A percentile compares a stretch with the other conserved stretches of the same genome.
Evolutionary conservation across 2,797 vertebrate genomes (phyloP).

Genomic region (Crax fasciolata): DNA sequence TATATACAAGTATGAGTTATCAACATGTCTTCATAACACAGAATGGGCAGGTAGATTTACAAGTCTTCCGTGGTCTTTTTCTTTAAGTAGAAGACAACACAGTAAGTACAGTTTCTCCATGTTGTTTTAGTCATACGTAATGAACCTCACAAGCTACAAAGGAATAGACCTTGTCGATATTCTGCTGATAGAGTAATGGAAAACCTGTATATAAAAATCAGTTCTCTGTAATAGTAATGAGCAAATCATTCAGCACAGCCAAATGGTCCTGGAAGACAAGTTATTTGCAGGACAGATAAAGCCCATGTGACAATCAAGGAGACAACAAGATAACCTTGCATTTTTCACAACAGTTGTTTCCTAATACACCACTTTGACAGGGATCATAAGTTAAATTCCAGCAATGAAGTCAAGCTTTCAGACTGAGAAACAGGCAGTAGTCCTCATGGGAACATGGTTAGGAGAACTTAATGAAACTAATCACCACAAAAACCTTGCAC

Average conservation of each 20-base stretch:
- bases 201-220: not conserved
- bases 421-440: not conserved
- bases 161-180: not conserved
- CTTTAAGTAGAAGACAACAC: not conserved
- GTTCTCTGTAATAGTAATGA: not conserved
- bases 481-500: not conserved
- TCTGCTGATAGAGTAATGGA: not conserved
- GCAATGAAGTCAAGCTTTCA: not conserved
- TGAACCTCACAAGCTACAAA: not conserved
- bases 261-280: not conserved
- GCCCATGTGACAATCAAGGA: not conserved
- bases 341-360: not conserved
- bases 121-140: not conserved
- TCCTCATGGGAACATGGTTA: not conserved
- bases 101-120: not conserved
- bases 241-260: not conserved
- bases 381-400: constrained; percentile 8
- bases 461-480: not conserved
- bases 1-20: not conserved
- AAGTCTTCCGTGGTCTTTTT: not conserved
- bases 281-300: not conserved
- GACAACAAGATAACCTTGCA: not conserved
- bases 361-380: not conserved
- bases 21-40: fast-evolving
- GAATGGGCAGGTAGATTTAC: not conserved